These are phyloP conservation scores for Cephus runcator DNA, from an alignment of 2,888 invertebrate species.

Conservation along the genomic window DNA sequence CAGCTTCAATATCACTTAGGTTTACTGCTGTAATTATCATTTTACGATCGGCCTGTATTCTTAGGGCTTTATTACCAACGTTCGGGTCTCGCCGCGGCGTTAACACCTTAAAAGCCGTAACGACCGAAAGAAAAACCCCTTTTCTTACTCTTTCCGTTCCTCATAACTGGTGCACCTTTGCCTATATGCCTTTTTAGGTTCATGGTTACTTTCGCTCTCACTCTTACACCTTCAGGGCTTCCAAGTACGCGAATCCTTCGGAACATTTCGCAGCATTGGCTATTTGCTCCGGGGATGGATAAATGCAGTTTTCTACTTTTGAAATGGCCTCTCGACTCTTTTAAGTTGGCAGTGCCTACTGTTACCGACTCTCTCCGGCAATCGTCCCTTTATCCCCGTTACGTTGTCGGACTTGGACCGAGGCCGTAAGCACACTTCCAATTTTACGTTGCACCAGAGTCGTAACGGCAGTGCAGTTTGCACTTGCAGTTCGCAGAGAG, in stretches of 20 bases:
- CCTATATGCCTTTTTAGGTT: not conserved
- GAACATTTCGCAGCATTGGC: not conserved
- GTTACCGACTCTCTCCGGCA: not conserved
- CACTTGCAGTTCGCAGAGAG: not conserved
- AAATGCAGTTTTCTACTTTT: slow-evolving; percentile 46
- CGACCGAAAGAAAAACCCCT: slow-evolving; percentile 49
- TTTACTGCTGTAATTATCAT: slow-evolving; percentile 63
- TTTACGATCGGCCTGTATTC: slow-evolving; percentile 63
- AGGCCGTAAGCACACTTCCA: not conserved
- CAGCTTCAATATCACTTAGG: slow-evolving; percentile 65
- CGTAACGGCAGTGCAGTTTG: slow-evolving; percentile 7
- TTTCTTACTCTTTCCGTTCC: slow-evolving; percentile 14
- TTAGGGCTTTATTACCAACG: slow-evolving; percentile 60
- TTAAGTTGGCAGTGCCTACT: not conserved
- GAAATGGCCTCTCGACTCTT: not conserved
- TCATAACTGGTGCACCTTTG: not conserved
- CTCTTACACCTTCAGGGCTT: not conserved
- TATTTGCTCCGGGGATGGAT: slow-evolving; percentile 18
- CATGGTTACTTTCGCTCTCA: not conserved
- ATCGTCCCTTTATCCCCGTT: not conserved
- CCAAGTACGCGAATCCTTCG: not conserved
- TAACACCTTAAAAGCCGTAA: slow-evolving; percentile 49
- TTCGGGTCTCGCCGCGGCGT: slow-evolving; percentile 42
- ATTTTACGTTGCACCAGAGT: not conserved
- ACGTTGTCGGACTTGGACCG: not conserved